phyloP scores from a whole-genome alignment of 2,113 vertebrate genomes.

The Myiagra hebetior region DNA sequence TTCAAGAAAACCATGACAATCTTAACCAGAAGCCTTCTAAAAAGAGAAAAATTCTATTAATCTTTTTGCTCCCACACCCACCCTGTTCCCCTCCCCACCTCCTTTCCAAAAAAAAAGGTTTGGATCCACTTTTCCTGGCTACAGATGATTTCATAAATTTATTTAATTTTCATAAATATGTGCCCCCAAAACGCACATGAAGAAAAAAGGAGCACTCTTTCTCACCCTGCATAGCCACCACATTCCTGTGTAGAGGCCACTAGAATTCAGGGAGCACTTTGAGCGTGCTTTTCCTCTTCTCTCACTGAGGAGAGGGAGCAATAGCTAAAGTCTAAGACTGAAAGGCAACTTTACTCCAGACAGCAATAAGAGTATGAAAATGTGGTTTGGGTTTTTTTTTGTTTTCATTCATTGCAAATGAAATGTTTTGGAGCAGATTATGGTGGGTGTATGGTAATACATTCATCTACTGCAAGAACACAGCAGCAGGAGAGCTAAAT shows the following conservation, averaged over 20 bases:
- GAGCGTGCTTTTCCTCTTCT: neutral
- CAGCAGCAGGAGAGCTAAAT: neutral
- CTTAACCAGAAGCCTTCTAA: neutral
- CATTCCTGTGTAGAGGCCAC: neutral
- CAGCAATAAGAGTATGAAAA: neutral
- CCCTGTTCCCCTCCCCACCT: rapidly evolving
- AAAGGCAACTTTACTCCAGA: neutral
- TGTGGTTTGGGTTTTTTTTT: rapidly evolving
- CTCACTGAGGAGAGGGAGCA: neutral
- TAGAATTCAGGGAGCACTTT: neutral
- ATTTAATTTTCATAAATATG: neutral
- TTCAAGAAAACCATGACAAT: neutral
- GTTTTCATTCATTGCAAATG: neutral
- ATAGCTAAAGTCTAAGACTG: neutral
- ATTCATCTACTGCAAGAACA: neutral
- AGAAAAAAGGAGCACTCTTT: neutral
- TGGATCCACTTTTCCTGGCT: neutral
- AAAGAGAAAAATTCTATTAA: neutral
- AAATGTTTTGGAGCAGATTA: neutral
- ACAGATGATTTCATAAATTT: neutral
- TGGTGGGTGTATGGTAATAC: neutral
- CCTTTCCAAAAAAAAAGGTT: neutral
- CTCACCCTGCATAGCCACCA: neutral
- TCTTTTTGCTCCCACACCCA: rapidly evolving
- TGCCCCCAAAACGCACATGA: neutral